Conservation (phyloP, 2,113 vertebrate genomes). For the Megaptera novaeangliae region DNA sequence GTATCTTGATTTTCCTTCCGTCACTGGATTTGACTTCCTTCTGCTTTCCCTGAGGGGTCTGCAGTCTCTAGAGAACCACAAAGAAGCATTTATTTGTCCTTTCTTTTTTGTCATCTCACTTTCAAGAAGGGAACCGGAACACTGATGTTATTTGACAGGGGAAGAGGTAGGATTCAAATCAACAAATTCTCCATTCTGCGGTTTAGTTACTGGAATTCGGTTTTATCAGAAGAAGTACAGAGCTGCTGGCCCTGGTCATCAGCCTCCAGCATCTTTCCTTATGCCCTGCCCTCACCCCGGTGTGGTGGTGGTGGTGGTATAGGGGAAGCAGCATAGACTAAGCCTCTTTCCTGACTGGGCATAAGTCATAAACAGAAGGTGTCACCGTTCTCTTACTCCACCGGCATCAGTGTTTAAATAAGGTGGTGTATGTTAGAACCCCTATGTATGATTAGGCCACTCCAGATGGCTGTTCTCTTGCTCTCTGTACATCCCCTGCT, state of each 20-base stretch:
- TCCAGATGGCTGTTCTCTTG: too few relatives aligned
- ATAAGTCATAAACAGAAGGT: background rate
- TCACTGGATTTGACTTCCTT: background rate
- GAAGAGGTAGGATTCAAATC: background rate
- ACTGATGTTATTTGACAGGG: background rate
- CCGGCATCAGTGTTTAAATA: background rate
- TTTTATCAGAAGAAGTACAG: background rate
- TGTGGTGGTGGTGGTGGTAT: rapidly evolving
- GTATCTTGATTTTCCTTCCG: background rate
- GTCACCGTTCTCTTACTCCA: background rate
- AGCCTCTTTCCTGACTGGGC: background rate
- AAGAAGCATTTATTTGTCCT: background rate
- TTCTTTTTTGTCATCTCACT: background rate
- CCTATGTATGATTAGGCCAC: background rate
- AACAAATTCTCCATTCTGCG: background rate
- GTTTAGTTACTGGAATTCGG: background rate
- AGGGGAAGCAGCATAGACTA: background rate
- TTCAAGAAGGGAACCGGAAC: background rate
- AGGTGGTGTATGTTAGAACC: background rate
- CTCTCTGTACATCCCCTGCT: too few relatives aligned
- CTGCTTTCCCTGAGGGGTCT: background rate
- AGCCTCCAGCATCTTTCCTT: background rate
- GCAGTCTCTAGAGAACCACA: background rate
- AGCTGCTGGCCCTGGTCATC: background rate
- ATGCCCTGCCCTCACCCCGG: background rate